Percentiles rank a stretch among this genome's conserved stretches.
Evolutionary conservation across 30 jellyfish, hydroid and myxozoan genomes (phyloP).

Genomic region (Clytia hemisphaerica): DNA sequence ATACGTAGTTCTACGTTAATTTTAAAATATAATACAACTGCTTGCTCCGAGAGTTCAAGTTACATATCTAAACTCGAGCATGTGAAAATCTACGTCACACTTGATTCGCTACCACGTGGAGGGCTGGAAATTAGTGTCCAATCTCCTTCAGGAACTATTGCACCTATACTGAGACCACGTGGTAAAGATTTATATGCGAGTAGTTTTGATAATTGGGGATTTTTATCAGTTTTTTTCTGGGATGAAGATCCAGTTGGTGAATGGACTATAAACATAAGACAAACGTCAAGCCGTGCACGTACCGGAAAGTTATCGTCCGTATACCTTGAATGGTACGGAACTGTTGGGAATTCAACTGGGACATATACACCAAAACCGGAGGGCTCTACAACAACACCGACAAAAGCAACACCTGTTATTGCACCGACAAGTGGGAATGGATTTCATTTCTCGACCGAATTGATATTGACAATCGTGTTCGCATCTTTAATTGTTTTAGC

Average conservation of each 20-base stretch:
- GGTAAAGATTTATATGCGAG: slow-evolving; percentile 47
- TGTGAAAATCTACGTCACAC: slow-evolving; percentile 71
- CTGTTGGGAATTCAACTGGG: too few species aligned
- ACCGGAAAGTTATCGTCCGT: too few species aligned
- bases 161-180: slow-evolving; percentile 61
- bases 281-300: too few species aligned
- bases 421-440: too few species aligned
- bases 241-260: slow-evolving; percentile 90
- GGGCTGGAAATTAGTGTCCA: slow-evolving; percentile 51
- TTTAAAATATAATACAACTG: slow-evolving; percentile 52
- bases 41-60: slow-evolving; percentile 65
- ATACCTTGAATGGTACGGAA: too few species aligned
- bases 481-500: too few species aligned
- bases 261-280: slow-evolving; percentile 57
- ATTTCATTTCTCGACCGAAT: too few species aligned
- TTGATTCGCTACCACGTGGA: slow-evolving; percentile 65
- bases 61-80: slow-evolving; percentile 78
- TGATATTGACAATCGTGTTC: too few species aligned
- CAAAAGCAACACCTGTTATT: too few species aligned
- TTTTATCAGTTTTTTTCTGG: slow-evolving; percentile 89
- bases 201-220: slow-evolving; percentile 89
- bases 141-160: slow-evolving; percentile 77
- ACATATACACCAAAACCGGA: too few species aligned
- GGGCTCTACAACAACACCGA: too few species aligned
- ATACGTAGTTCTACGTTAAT: slow-evolving; percentile 30